Conservation (phyloP, 2,797 vertebrate genomes). For the Acanthopagrus latus region DNA sequence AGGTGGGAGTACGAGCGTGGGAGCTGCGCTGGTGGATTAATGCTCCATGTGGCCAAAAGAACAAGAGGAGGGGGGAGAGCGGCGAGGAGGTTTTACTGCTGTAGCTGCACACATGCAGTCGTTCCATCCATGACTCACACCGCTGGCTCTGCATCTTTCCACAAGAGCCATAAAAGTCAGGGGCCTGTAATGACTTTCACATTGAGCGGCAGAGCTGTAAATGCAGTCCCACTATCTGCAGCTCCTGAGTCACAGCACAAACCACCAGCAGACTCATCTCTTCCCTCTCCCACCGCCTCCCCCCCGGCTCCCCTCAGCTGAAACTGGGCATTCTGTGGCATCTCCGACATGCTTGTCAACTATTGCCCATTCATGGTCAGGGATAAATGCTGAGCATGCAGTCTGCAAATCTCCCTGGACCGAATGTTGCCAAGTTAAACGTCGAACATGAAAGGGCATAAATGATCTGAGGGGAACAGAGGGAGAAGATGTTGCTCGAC, state of each 20-base stretch:
- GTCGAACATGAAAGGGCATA: constrained; percentile 9
- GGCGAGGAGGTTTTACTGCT: constrained; percentile 48
- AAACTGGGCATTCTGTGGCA: constrained; percentile 15
- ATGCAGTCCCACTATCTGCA: constrained; percentile 44
- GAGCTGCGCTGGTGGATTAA: constrained; percentile 48
- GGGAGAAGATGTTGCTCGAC: not conserved
- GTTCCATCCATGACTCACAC: constrained; percentile 75
- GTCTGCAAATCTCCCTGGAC: constrained; percentile 10
- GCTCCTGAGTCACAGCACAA: constrained; percentile 61
- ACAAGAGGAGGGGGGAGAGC: constrained; percentile 47
- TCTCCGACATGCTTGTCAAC: constrained; percentile 11
- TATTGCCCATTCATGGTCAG: constrained; percentile 33
- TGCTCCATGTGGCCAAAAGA: constrained; percentile 51
- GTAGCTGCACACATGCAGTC: constrained; percentile 57
- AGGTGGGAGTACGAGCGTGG: constrained; percentile 44
- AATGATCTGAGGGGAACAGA: constrained; percentile 22
- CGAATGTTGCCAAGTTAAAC: constrained; percentile 33
- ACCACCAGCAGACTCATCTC: constrained; percentile 41
- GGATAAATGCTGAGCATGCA: constrained; percentile 32
- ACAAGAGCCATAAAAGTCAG: constrained; percentile 73
- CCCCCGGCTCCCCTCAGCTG: not conserved
- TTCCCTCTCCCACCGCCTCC: constrained; percentile 15
- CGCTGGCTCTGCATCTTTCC: constrained; percentile 76
- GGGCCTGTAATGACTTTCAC: constrained; percentile 76
- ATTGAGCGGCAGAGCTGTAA: constrained; percentile 68